These are phyloP conservation scores for Lysiphlebus fabarum DNA, from an alignment of 1,140 invertebrate species.

Conservation along the genomic window DNA sequence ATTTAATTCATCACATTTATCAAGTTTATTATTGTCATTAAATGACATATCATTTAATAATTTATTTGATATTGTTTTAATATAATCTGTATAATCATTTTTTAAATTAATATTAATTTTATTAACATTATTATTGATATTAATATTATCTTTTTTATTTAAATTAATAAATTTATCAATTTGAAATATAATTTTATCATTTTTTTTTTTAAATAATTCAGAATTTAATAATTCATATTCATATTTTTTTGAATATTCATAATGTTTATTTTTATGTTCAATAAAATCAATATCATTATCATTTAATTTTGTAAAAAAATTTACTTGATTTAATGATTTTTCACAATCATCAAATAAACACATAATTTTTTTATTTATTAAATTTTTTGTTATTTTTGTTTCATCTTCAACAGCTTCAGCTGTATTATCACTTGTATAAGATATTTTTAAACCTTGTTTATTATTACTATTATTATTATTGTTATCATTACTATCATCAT, in stretches of 20 bases:
- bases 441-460: slow-evolving; percentile 69
- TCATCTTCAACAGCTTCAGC: slow-evolving; percentile 79
- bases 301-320: slow-evolving; percentile 35
- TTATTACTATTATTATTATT: too few relatives aligned
- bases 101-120: not conserved
- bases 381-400: slow-evolving; percentile 42
- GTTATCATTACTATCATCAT: slow-evolving; percentile 42
- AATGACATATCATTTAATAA: slow-evolving; percentile 34
- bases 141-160: too few relatives aligned
- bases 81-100: slow-evolving; percentile 30
- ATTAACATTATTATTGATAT: not conserved
- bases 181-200: slow-evolving; percentile 38
- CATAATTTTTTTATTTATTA: slow-evolving; percentile 46
- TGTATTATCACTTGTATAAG: slow-evolving; percentile 78
- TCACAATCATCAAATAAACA: slow-evolving; percentile 45
- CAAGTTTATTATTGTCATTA: slow-evolving; percentile 8
- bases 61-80: slow-evolving; percentile 33
- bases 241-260: slow-evolving; percentile 36
- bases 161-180: too few relatives aligned
- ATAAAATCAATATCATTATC: slow-evolving; percentile 30
- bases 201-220: slow-evolving; percentile 37
- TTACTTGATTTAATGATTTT: slow-evolving; percentile 37
- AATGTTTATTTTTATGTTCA: slow-evolving; percentile 36
- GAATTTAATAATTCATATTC: slow-evolving; percentile 35
- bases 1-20: not conserved